Evolutionary conservation across 1,140 invertebrate genomes (phyloP), one percentile per base, ranked within the genome.

Genomic region (Ladona fulva): DNA sequence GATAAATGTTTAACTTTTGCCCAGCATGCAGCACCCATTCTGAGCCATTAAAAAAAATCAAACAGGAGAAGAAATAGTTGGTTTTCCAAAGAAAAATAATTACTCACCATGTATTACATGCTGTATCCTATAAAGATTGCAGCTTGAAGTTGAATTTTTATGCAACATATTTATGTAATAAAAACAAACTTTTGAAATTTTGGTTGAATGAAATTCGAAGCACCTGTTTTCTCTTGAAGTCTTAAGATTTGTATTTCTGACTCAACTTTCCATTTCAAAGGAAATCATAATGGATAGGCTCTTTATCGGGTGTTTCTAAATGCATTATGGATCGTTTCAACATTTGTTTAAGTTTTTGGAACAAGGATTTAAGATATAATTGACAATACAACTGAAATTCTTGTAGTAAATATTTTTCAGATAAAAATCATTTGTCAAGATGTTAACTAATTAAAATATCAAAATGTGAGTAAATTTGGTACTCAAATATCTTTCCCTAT

Each of bases 1-100:
- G 81, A 84, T 84, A 59, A 82, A 84, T 78, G 83, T 84, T 74
- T 84, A 83, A 79, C 14, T 74, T 66, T 22, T 19, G n/a, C 52
- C 52, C 52, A 66, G 52, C n/a, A 66, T 66, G 29, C 3, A 37
- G 29, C 8, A 37, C 29, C 29, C 12, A 19, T 12, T 66, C 52
- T 66, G 52, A 66, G 52, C 52, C n/a, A 22, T 66, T 16, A 66
- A 3, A 66, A 66, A 66, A 37, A 5, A 37, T 37, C 29, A 8
- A 37, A 37, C 1, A 37, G 29, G 8, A 37, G 29, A 37, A 37
- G 29, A 37, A 5, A 37, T 37, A 37, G 29, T 22, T 12, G 14
- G 3, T 66, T 12, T 66, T 66, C n/a, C 52, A 16, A 5, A 19
- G 3, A 12, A 66, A 16, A 16, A 52, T 52, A 11, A 22, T 6